A percentile compares a stretch with the other conserved stretches of the same genome.
These are phyloP conservation scores for Drosophila murphyi DNA, from an alignment of 1,140 invertebrate genomes.

Conservation along the genomic window DNA sequence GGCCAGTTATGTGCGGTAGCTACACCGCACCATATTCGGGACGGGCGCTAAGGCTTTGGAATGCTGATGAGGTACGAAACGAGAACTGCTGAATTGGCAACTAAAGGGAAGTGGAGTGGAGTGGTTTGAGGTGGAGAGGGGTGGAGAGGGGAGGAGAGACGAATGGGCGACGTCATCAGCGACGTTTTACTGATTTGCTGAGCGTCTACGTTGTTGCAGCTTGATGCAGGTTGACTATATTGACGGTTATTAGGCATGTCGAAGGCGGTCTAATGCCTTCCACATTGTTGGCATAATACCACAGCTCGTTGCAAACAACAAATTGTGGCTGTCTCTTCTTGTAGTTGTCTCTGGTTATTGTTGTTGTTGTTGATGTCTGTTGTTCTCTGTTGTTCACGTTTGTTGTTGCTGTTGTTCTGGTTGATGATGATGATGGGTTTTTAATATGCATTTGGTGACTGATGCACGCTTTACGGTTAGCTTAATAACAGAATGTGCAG, in stretches of 20 bases:
- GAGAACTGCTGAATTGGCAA: constrained; percentile 19
- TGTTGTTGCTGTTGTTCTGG: constrained; percentile 56
- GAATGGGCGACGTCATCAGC: constrained; percentile 44
- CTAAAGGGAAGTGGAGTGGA: neutral
- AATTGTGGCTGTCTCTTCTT: constrained; percentile 34
- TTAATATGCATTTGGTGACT: constrained; percentile 80
- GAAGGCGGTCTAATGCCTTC: constrained; percentile 74
- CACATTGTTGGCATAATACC: constrained; percentile 55
- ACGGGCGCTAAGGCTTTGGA: constrained; percentile 28
- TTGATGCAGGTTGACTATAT: constrained; percentile 63
- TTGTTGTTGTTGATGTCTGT: constrained; percentile 4
- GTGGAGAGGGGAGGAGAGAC: constrained; percentile 20
- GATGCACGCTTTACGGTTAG: constrained; percentile 74
- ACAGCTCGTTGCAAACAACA: constrained; percentile 7
- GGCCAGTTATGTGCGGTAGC: constrained; percentile 44
- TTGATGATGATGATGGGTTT: constrained; percentile 78
- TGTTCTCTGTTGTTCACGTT: constrained; percentile 25
- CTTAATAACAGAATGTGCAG: constrained; percentile 63
- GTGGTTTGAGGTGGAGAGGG: constrained; percentile 32
- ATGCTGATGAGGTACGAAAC: constrained; percentile 37
- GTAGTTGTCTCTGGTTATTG: constrained; percentile 25
- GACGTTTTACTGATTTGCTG: neutral
- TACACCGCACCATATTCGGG: constrained; percentile 42
- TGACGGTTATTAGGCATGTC: constrained; percentile 83
- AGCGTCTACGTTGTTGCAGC: constrained; percentile 38